Conservation (phyloP, 2,113 vertebrate genomes). For the Columba livia region DNA sequence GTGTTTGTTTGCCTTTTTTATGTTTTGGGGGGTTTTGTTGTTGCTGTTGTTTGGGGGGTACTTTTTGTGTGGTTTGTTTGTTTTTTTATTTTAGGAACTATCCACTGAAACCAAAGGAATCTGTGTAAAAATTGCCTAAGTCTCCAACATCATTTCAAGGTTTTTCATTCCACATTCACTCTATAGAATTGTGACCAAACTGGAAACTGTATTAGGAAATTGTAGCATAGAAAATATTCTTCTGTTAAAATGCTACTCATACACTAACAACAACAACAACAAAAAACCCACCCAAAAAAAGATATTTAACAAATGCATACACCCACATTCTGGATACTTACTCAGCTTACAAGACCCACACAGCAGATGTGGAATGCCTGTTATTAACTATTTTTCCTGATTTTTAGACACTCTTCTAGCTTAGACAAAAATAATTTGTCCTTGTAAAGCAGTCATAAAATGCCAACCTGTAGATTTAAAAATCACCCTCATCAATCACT, state of each 20-base stretch:
- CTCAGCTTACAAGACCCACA: not conserved
- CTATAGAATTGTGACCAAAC: not conserved
- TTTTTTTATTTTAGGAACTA: not conserved
- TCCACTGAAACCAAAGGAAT: not conserved
- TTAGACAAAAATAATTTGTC: conserved; percentile 23
- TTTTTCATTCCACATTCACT: not conserved
- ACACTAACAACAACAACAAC: not conserved
- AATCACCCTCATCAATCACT: conserved; percentile 9
- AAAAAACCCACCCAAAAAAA: not conserved
- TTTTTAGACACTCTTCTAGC: not conserved
- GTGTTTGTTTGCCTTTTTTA: too few relatives aligned
- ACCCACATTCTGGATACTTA: not conserved
- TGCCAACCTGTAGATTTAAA: conserved; percentile 4
- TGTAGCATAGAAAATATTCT: not conserved
- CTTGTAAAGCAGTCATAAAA: conserved; percentile 33
- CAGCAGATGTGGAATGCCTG: conserved; percentile 4
- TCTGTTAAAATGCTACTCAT: not conserved
- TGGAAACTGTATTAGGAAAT: not conserved
- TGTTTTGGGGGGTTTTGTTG: not conserved
- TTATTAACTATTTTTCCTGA: not conserved
- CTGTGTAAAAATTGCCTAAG: not conserved
- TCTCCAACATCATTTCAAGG: not conserved
- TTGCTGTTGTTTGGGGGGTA: not conserved
- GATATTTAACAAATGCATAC: not conserved
- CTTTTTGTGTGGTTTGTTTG: too few relatives aligned